Conservation (phyloP, 2,113 vertebrate species). For the Fulmarus glacialis region DNA sequence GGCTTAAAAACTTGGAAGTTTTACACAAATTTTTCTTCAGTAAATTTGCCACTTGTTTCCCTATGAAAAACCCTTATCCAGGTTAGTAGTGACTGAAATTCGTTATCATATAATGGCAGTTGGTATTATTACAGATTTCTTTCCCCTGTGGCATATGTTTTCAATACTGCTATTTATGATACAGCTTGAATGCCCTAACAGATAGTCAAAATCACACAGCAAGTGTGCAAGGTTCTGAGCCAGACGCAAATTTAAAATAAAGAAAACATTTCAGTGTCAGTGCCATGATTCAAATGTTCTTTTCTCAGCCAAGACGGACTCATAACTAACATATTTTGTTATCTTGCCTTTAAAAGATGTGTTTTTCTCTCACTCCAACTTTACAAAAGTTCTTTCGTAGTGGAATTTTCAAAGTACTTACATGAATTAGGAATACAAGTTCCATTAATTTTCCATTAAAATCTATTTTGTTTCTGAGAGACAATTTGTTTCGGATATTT, state of each 20-base stretch:
- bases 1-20: neutral
- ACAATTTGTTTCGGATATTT: neutral
- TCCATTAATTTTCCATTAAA: neutral
- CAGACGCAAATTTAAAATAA: conserved; percentile 20
- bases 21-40: neutral
- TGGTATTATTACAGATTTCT: conserved; percentile 38
- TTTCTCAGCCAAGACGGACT: conserved; percentile 27
- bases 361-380: neutral
- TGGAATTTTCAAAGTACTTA: neutral
- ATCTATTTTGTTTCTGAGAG: neutral
- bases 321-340: conserved; percentile 3
- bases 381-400: neutral
- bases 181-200: conserved; percentile 8
- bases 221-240: conserved; percentile 14
- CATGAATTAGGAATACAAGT: neutral
- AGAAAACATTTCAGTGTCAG: conserved; percentile 29
- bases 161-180: conserved; percentile 56
- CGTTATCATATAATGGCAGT: conserved; percentile 50
- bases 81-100: conserved; percentile 30
- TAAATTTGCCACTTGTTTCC: neutral
- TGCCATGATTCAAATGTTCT: conserved; percentile 2
- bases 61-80: neutral
- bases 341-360: neutral
- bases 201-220: conserved; percentile 32
- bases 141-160: conserved; percentile 45